Percentiles rank a stretch among this genome's conserved stretches.
Evolutionary conservation across 2,797 vertebrate genomes (phyloP).

Genomic region (Melanotaenia maccullochi): DNA sequence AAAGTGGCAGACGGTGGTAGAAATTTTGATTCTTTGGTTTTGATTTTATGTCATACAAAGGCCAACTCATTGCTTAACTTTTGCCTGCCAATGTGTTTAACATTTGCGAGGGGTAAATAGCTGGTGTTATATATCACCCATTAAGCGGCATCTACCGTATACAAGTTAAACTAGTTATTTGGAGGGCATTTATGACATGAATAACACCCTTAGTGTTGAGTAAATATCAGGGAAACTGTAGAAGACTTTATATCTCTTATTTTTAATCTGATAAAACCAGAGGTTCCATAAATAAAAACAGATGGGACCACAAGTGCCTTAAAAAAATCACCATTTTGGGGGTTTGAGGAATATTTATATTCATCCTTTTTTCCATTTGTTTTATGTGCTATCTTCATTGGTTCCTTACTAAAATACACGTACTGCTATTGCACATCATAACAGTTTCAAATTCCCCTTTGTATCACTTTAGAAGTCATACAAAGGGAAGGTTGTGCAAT

Average conservation of each 20-base stretch:
- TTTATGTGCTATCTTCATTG: background rate
- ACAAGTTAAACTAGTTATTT: background rate
- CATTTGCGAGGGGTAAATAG: background rate
- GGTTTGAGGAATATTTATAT: background rate
- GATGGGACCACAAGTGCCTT: too few species aligned
- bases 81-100: background rate
- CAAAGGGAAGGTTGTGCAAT: background rate
- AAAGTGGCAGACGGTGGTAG: background rate
- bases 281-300: background rate
- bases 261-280: background rate
- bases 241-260: background rate
- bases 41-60: background rate
- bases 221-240: background rate
- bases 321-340: background rate
- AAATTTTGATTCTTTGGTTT: background rate
- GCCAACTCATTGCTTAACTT: background rate
- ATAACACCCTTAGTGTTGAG: background rate
- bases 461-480: too few species aligned
- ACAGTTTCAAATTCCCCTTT: too few species aligned
- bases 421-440: too few species aligned
- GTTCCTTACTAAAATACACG: too few species aligned
- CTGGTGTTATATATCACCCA: background rate
- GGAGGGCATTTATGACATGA: background rate
- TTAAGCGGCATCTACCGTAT: background rate
- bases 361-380: background rate